Percentiles rank a stretch among this genome's conserved stretches.
Evolutionary conservation across 2,888 invertebrate species (phyloP).

Genomic region (Chromoteleia sp.): DNA sequence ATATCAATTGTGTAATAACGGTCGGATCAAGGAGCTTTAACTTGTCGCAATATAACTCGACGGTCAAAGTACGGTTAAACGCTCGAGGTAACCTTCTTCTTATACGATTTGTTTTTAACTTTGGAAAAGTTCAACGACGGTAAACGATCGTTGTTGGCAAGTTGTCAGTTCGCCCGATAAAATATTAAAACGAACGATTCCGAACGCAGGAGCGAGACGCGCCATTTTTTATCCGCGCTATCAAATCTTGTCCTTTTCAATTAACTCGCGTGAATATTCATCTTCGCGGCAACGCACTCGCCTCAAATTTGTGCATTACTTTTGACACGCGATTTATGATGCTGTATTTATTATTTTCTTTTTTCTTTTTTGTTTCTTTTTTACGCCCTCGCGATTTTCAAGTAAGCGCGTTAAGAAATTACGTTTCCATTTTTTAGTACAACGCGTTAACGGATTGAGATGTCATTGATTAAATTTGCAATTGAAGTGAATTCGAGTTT

Average conservation of each 20-base stretch:
- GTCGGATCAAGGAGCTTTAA: slow-evolving; percentile 59
- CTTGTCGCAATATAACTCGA: slow-evolving; percentile 59
- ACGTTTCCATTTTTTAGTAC: slow-evolving; percentile 5
- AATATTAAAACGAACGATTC: slow-evolving; percentile 55
- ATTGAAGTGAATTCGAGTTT: not conserved
- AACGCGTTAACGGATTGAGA: slow-evolving; percentile 11
- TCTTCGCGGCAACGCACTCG: not conserved
- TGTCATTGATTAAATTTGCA: slow-evolving; percentile 19
- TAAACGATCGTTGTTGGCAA: slow-evolving; percentile 63
- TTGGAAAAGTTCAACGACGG: slow-evolving; percentile 50
- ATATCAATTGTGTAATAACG: slow-evolving; percentile 64
- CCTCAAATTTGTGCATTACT: not conserved
- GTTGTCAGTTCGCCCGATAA: slow-evolving; percentile 54
- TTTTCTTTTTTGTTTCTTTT: slow-evolving; percentile 18
- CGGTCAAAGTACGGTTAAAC: slow-evolving; percentile 61
- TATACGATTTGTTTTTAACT: slow-evolving; percentile 53
- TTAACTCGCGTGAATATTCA: slow-evolving; percentile 45
- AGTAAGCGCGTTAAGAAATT: slow-evolving; percentile 7
- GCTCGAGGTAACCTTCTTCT: slow-evolving; percentile 42
- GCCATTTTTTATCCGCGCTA: slow-evolving; percentile 4
- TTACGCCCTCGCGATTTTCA: not conserved
- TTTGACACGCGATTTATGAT: slow-evolving; percentile 41
- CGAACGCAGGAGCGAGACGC: too few species aligned
- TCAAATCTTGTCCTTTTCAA: slow-evolving; percentile 47
- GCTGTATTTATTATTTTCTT: too few species aligned